Evolutionary conservation across 37 sponge, comb jelly and placozoan species (phyloP).

Genomic region (Chondrilla cf. caribensis): DNA sequence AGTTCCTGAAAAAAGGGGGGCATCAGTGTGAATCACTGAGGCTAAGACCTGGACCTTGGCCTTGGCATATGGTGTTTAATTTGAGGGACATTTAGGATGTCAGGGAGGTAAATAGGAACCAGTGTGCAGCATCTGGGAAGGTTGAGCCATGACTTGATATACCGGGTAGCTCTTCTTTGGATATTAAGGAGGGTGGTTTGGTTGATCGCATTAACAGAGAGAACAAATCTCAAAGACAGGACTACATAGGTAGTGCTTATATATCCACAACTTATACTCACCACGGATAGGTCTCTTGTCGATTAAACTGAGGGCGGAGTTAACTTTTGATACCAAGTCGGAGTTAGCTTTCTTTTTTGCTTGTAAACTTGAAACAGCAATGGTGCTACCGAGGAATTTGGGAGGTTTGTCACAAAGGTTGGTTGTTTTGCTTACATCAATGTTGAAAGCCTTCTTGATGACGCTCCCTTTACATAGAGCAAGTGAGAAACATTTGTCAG

Average conservation of each 20-base stretch:
- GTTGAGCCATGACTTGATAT: not conserved
- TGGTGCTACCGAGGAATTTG: conserved; percentile 19
- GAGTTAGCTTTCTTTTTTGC: not conserved
- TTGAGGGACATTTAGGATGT: not conserved
- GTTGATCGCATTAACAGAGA: not conserved
- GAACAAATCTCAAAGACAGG: not conserved
- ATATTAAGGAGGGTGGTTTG: not conserved
- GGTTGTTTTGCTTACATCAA: not conserved
- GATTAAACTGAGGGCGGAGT: not conserved
- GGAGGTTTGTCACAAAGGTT: conserved; percentile 11
- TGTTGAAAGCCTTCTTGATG: not conserved
- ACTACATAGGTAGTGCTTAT: conserved; percentile 19
- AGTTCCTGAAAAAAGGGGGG: not conserved
- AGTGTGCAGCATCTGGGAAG: conserved; percentile 2
- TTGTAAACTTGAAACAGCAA: not conserved
- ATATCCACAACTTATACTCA: conserved; percentile 24
- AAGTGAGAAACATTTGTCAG: conserved; percentile 29
- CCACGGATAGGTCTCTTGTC: conserved; percentile 35
- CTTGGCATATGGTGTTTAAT: not conserved
- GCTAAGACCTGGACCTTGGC: conserved; percentile 6
- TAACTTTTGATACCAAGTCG: not conserved
- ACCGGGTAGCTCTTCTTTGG: conserved; percentile 1
- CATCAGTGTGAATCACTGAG: not conserved
- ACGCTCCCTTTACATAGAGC: not conserved
- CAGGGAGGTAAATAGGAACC: not conserved